These are phyloP conservation scores for Leucophora obtusa DNA, from an alignment of 2,888 invertebrate species.

Conservation along the genomic window DNA sequence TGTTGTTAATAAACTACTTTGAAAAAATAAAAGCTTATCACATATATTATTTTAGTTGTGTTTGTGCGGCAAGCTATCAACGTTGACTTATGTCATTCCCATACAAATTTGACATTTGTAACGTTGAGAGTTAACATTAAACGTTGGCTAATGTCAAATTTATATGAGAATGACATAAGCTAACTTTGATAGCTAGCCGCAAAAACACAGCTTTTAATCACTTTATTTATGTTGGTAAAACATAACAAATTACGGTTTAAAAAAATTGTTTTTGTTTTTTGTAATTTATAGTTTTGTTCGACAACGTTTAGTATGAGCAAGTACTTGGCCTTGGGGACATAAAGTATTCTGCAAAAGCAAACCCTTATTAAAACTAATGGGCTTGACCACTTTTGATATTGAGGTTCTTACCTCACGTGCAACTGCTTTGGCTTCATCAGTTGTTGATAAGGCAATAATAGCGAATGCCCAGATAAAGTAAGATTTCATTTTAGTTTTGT, in stretches of 20 bases:
- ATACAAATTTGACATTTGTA: too few species aligned
- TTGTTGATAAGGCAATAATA: conserved; percentile 57
- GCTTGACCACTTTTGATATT: conserved; percentile 33
- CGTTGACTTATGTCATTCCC: too few species aligned
- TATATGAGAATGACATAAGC: too few species aligned
- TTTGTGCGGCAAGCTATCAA: too few species aligned
- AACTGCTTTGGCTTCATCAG: conserved; percentile 57
- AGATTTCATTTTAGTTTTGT: conserved; percentile 68
- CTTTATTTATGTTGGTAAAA: conserved; percentile 29
- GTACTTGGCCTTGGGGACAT: conserved; percentile 65
- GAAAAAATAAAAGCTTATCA: background rate
- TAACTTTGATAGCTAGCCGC: too few species aligned
- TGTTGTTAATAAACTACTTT: background rate
- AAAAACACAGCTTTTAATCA: too few species aligned
- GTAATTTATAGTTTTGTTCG: background rate
- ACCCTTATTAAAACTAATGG: conserved; percentile 67
- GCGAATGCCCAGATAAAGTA: conserved; percentile 61
- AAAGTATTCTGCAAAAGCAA: conserved; percentile 67
- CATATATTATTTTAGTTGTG: background rate
- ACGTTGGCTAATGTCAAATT: too few species aligned
- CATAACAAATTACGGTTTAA: background rate
- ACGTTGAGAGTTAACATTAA: too few species aligned
- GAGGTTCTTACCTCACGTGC: conserved; percentile 63
- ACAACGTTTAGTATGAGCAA: conserved; percentile 64
- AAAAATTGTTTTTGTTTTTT: background rate